Conservation (phyloP, 2,113 vertebrate species). For the Carassius carassius region DNA sequence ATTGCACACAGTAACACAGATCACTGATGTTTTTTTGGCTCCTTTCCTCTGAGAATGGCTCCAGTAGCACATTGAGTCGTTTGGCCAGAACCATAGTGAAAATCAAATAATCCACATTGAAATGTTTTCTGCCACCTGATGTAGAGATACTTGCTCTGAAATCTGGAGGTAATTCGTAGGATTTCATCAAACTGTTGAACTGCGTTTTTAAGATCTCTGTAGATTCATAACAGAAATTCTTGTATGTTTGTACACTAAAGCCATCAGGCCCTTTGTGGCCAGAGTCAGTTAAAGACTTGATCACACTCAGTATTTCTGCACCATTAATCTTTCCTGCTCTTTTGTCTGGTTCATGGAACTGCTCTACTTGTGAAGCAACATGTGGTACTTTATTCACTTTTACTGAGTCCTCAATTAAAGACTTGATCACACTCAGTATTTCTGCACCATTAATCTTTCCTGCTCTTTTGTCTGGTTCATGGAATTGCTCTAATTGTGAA, state of each 20-base stretch:
- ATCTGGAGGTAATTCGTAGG: accelerated
- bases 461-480: not conserved
- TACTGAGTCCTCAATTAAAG: not conserved
- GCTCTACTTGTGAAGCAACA: too few relatives aligned
- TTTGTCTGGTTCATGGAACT: too few relatives aligned
- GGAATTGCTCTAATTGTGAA: not conserved
- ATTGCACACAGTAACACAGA: too few relatives aligned
- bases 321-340: too few relatives aligned
- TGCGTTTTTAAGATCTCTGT: slow-evolving; percentile 5
- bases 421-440: slow-evolving; percentile 43
- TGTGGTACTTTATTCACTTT: too few relatives aligned
- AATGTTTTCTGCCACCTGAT: not conserved
- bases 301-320: too few relatives aligned
- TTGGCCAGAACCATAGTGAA: not conserved
- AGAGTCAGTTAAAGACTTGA: not conserved
- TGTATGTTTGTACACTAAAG: not conserved
- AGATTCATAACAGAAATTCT: not conserved
- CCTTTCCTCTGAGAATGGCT: not conserved
- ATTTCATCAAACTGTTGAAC: not conserved
- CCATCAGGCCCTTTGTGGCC: not conserved
- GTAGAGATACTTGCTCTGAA: not conserved
- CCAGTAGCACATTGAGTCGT: not conserved
- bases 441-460: slow-evolving; percentile 42
- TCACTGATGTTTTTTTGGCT: not conserved
- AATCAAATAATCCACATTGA: not conserved